Conservation (phyloP, 2,888 invertebrate genomes). For the Griposia aprilina region DNA sequence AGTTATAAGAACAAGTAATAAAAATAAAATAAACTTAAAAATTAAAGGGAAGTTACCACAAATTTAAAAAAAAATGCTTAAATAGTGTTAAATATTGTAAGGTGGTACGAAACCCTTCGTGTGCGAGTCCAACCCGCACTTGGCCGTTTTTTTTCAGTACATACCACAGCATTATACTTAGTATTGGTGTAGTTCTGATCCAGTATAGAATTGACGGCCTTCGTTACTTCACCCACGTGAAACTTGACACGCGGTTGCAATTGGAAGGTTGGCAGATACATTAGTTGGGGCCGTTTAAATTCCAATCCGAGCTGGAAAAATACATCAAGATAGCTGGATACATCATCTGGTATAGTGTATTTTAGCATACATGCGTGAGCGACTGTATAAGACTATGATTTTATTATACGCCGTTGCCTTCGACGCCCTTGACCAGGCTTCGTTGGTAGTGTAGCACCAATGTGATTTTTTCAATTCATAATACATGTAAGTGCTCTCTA, state of each 20-base stretch:
- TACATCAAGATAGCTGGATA: not conserved
- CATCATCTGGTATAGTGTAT: not conserved
- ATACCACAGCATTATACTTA: constrained; percentile 81
- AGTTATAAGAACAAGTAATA: not conserved
- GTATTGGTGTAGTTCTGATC: constrained; percentile 78
- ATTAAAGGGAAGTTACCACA: too few species aligned
- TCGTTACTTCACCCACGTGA: constrained; percentile 68
- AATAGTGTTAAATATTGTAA: not conserved
- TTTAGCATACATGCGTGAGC: not conserved
- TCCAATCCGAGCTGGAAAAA: constrained; percentile 79
- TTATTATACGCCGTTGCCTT: not conserved
- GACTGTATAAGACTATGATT: not conserved
- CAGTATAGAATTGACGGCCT: constrained; percentile 71
- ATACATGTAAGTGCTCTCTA: not conserved
- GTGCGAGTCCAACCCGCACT: not conserved
- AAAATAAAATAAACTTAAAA: not conserved
- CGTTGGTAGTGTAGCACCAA: not conserved
- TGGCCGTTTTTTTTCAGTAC: not conserved
- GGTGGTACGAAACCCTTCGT: not conserved
- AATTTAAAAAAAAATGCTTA: not conserved
- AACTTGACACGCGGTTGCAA: constrained; percentile 75
- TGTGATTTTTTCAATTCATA: not conserved
- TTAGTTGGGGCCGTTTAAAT: constrained; percentile 80
- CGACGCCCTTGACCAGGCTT: not conserved
- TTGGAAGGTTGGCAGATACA: constrained; percentile 82